Percentiles rank a stretch among this genome's conserved stretches.
Conservation (phyloP, 2,888 invertebrate genomes). For the Drosophila kambysellisi region DNA sequence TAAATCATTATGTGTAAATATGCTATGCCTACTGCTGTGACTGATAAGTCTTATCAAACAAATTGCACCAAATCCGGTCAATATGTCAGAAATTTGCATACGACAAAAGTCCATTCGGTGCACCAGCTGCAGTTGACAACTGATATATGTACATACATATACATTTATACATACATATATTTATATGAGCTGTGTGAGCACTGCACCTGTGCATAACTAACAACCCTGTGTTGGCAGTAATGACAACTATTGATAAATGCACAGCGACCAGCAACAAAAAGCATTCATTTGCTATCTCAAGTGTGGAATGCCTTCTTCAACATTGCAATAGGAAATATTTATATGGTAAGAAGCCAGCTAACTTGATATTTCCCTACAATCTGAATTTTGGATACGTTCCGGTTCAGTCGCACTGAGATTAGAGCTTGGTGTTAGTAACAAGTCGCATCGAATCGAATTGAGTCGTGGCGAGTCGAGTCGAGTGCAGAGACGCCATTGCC, state of each 20-base stretch:
- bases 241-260: constrained; percentile 1
- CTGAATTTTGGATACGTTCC: background rate
- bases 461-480: constrained; percentile 2
- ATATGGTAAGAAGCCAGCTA: too few relatives aligned
- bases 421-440: constrained; percentile 5
- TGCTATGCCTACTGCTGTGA: background rate
- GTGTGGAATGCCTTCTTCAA: background rate
- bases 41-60: constrained; percentile 44
- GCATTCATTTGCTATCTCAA: background rate
- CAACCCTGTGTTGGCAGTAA: background rate
- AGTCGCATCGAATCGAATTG: background rate
- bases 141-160: background rate
- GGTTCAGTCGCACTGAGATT: background rate
- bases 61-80: constrained; percentile 27
- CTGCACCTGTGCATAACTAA: constrained; percentile 18
- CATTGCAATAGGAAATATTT: background rate
- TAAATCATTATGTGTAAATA: background rate
- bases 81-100: constrained; percentile 55
- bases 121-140: background rate
- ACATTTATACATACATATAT: background rate
- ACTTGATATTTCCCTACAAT: background rate
- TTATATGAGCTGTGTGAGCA: background rate
- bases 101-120: constrained; percentile 40
- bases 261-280: background rate
- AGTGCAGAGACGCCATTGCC: constrained; percentile 20